Percentiles rank a stretch among this genome's conserved stretches.
Evolutionary conservation across 2,888 invertebrate species (phyloP).

Genomic region (Vanessa cardui): DNA sequence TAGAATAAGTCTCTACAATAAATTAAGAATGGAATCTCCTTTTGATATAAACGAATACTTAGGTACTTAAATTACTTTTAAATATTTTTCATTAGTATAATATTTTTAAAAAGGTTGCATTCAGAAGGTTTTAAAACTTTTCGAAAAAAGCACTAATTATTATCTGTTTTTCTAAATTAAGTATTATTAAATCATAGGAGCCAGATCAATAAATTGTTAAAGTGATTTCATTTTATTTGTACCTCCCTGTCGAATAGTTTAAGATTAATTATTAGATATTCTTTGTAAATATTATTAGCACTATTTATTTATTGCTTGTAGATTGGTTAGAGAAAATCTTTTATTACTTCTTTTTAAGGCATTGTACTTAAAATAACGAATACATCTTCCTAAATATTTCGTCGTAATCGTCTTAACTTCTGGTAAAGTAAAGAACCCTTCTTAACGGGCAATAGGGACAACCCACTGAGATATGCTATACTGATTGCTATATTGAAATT

Average conservation of each 20-base stretch:
- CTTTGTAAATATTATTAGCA: constrained; percentile 38
- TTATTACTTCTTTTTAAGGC: not conserved
- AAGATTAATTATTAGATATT: constrained; percentile 21
- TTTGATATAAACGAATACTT: not conserved
- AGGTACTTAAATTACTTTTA: not conserved
- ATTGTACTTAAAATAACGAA: not conserved
- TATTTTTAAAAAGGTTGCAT: not conserved
- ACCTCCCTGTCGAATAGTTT: constrained; percentile 4
- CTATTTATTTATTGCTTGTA: constrained; percentile 38
- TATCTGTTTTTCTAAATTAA: not conserved
- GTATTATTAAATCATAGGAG: constrained; percentile 8
- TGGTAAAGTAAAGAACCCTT: not conserved
- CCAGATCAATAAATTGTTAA: not conserved
- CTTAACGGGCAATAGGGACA: not conserved
- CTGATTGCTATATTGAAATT: too few species aligned
- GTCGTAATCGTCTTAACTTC: not conserved
- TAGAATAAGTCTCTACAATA: constrained; percentile 32
- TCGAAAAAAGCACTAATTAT: not conserved
- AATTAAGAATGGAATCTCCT: not conserved
- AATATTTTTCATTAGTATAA: not conserved
- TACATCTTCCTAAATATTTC: not conserved
- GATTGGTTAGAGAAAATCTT: constrained; percentile 13
- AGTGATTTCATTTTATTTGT: not conserved
- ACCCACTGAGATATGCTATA: too few species aligned
- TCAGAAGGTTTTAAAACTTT: not conserved